These are phyloP conservation scores for Daktulosphaira vitifoliae DNA, from an alignment of 1,140 invertebrate genomes.

Conservation along the genomic window DNA sequence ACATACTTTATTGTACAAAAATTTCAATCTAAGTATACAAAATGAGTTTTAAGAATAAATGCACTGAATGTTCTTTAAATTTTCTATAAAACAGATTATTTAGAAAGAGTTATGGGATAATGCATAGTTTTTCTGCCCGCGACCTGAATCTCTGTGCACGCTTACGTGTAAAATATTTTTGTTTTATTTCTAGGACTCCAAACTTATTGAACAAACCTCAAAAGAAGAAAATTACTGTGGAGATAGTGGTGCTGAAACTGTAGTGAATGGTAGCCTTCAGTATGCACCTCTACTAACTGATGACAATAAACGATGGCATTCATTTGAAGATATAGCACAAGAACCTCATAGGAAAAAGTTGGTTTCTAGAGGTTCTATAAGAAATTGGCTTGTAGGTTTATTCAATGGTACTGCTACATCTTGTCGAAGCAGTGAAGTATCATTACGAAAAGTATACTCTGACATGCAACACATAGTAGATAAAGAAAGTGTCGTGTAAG, in stretches of 20 bases:
- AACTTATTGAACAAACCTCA: slow-evolving; percentile 35
- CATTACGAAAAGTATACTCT: slow-evolving; percentile 50
- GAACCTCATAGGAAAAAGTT: slow-evolving; percentile 45
- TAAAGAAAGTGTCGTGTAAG: slow-evolving; percentile 28
- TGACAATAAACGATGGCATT: slow-evolving; percentile 58
- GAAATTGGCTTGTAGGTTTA: slow-evolving; percentile 59
- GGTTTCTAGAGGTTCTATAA: slow-evolving; percentile 45
- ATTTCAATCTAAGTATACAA: too few species aligned
- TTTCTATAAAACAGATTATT: too few species aligned
- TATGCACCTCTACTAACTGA: slow-evolving; percentile 46
- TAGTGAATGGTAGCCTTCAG: slow-evolving; percentile 45
- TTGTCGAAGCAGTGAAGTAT: slow-evolving; percentile 53
- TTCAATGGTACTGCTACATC: slow-evolving; percentile 57
- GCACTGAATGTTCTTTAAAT: too few species aligned
- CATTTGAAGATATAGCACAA: slow-evolving; percentile 56
- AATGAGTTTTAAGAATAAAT: too few species aligned
- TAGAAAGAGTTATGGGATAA: too few species aligned
- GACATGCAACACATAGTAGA: slow-evolving; percentile 44
- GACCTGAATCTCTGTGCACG: too few species aligned
- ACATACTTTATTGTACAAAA: too few species aligned
- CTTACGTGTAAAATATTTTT: neutral
- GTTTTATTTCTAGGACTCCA: neutral
- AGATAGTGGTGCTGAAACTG: slow-evolving; percentile 44
- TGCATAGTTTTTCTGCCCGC: neutral
- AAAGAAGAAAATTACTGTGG: slow-evolving; percentile 40